These are phyloP conservation scores for Bradypodion pumilum DNA, from an alignment of 2,797 vertebrate genomes.

Conservation along the genomic window DNA sequence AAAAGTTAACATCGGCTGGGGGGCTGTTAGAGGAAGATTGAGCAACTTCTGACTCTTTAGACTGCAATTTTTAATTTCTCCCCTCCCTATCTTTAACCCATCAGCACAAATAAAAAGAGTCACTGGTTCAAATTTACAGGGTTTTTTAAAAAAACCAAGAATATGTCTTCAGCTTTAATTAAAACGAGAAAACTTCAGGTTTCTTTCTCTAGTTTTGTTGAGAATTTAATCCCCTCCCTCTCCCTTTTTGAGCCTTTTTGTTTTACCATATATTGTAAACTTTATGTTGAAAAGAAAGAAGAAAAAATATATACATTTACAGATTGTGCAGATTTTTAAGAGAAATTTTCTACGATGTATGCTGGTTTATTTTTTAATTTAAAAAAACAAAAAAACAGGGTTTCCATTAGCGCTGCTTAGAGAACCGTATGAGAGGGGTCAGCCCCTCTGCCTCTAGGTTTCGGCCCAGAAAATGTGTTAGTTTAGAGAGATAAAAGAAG, in stretches of 20 bases:
- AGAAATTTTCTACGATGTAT: slow-evolving; percentile 99
- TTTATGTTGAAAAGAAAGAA: slow-evolving; percentile 92
- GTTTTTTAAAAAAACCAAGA: slow-evolving; percentile 93
- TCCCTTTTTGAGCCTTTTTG: slow-evolving; percentile 95
- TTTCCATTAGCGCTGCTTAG: slow-evolving; percentile 70
- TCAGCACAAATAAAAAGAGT: slow-evolving; percentile 97
- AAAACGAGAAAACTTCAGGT: slow-evolving; percentile 80
- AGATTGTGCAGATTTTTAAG: slow-evolving; percentile 99
- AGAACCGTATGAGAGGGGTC: slow-evolving; percentile 53
- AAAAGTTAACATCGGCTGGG: slow-evolving; percentile 67
- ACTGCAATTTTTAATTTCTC: slow-evolving; percentile 92
- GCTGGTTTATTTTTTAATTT: slow-evolving; percentile 99
- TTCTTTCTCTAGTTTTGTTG: slow-evolving; percentile 83
- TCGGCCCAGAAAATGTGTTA: too few species aligned
- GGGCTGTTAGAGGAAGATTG: slow-evolving; percentile 24
- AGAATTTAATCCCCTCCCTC: slow-evolving; percentile 83
- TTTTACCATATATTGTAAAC: slow-evolving; percentile 92
- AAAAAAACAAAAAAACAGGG: slow-evolving; percentile 75
- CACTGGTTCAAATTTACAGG: slow-evolving; percentile 93
- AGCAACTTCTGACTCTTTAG: slow-evolving; percentile 81
- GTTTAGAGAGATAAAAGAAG: slow-evolving; percentile 20
- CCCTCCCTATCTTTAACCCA: slow-evolving; percentile 85
- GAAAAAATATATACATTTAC: slow-evolving; percentile 94
- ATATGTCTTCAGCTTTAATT: slow-evolving; percentile 98
- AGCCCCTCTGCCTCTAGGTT: slow-evolving; percentile 57